Evolutionary conservation across 2,888 invertebrate species (phyloP).

Genomic region (Tachina grossa): DNA sequence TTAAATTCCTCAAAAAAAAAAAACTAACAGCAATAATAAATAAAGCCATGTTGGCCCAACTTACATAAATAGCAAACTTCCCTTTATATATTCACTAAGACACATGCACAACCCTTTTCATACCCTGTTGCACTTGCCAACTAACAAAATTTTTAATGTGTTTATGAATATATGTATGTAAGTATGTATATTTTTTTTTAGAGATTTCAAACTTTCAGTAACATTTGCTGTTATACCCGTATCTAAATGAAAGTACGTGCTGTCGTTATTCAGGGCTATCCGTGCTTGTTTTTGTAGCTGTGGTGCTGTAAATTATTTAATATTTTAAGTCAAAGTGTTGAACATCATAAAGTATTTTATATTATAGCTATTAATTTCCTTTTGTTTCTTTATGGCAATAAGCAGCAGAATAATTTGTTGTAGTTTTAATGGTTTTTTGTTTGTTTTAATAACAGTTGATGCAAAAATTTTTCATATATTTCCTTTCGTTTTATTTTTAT

Average conservation of each 20-base stretch:
- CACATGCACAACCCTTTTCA: not conserved
- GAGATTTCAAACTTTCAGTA: not conserved
- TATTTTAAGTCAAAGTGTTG: slow-evolving; percentile 41
- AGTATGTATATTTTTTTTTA: not conserved
- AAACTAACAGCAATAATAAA: too few relatives aligned
- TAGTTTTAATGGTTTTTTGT: slow-evolving; percentile 42
- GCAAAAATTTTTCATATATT: slow-evolving; percentile 36
- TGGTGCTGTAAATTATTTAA: not conserved
- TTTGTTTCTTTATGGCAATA: slow-evolving; percentile 24
- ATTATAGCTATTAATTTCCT: slow-evolving; percentile 50
- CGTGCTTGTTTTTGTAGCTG: not conserved
- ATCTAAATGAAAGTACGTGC: not conserved
- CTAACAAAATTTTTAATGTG: slow-evolving; percentile 17
- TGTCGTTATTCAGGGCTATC: not conserved
- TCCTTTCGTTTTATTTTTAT: not conserved
- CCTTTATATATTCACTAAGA: not conserved
- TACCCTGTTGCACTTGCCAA: slow-evolving; percentile 1
- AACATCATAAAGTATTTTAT: slow-evolving; percentile 52
- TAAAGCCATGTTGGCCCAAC: not conserved
- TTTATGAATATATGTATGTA: not conserved
- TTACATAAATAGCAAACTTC: too few relatives aligned
- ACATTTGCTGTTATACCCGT: not conserved
- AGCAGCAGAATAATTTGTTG: slow-evolving; percentile 56
- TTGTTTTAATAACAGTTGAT: slow-evolving; percentile 5
- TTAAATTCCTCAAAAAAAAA: not conserved